Conservation (phyloP, 2,113 vertebrate genomes). For the Erythrocercus mccallii region DNA sequence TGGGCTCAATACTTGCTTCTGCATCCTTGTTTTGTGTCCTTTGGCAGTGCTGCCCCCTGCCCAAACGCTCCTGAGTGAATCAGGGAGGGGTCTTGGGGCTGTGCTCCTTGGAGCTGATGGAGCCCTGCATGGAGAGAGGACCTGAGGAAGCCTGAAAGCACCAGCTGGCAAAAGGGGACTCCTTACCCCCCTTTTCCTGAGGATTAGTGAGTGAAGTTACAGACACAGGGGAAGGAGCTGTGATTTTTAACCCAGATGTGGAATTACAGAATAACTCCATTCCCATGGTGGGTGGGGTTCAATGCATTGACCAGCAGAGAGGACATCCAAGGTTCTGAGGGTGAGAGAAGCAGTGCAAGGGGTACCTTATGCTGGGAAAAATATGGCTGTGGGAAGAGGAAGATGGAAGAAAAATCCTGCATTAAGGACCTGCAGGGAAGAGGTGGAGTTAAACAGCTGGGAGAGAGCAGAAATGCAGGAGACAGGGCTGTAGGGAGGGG, state of each 20-base stretch:
- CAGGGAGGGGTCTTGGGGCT: not conserved
- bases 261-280: not conserved
- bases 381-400: not conserved
- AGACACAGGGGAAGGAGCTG: not conserved
- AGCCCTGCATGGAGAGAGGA: not conserved
- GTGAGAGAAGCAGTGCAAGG: not conserved
- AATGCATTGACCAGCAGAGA: not conserved
- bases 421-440: not conserved
- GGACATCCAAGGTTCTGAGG: not conserved
- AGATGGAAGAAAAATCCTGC: not conserved
- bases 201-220: not conserved
- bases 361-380: rapidly evolving
- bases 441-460: not conserved
- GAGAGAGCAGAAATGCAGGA: not conserved
- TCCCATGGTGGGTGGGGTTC: not conserved
- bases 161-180: not conserved
- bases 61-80: not conserved
- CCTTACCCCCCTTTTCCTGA: not conserved
- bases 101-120: not conserved
- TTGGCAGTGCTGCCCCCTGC: not conserved
- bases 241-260: not conserved
- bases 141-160: not conserved
- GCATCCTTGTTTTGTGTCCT: not conserved
- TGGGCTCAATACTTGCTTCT: not conserved
- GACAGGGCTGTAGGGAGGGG: not conserved